Evolutionary conservation across 2,888 invertebrate genomes (phyloP).

Genomic region (Branchipolynoe longqiensis): DNA sequence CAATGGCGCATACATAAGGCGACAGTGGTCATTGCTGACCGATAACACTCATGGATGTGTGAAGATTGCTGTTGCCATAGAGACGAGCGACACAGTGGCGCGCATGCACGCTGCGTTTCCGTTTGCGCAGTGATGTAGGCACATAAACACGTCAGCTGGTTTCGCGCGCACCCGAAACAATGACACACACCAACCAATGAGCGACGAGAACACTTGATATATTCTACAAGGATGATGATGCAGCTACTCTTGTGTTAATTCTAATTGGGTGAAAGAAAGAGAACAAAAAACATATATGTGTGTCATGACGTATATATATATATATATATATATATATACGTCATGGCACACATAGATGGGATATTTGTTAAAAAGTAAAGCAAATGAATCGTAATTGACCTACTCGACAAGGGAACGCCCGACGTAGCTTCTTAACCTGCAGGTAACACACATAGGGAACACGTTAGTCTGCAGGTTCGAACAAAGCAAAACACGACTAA

Average conservation of each 20-base stretch:
- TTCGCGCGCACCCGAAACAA: background rate
- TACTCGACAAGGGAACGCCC: constrained; percentile 54
- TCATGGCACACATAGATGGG: background rate
- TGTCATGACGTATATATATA: background rate
- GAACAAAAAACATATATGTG: background rate
- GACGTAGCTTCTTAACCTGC: constrained; percentile 46
- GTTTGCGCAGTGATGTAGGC: background rate
- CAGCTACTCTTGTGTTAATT: too few species aligned
- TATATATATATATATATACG: background rate
- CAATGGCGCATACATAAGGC: too few species aligned
- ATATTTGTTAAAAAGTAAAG: constrained; percentile 57
- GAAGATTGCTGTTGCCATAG: background rate
- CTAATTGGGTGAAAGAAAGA: background rate
- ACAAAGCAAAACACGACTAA: background rate
- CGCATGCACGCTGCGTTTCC: background rate
- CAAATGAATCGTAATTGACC: constrained; percentile 6
- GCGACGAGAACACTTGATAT: too few species aligned
- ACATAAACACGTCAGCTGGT: too few species aligned
- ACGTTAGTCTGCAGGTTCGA: constrained; percentile 20
- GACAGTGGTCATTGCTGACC: too few species aligned
- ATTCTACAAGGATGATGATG: too few species aligned
- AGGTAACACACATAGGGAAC: background rate
- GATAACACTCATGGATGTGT: background rate
- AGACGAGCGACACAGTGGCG: background rate
- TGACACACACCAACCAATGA: background rate